Conservation (phyloP, 1,140 invertebrate species). For the Sesamia nonagrioides region DNA sequence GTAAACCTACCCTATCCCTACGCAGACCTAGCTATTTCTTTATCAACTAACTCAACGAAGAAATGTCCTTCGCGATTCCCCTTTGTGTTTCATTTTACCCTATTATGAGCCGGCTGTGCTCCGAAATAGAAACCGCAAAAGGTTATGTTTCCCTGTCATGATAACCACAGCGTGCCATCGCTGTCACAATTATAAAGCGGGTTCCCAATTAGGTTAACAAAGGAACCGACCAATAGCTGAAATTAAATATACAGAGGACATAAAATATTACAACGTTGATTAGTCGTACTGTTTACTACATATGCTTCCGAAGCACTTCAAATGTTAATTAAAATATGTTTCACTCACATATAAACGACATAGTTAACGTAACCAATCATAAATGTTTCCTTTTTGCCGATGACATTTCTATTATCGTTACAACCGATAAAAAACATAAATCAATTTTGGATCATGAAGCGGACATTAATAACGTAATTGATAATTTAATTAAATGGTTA, state of each 20-base stretch:
- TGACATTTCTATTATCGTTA: too few species aligned
- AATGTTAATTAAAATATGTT: conserved; percentile 17
- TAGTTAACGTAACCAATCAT: too few species aligned
- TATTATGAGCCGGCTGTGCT: conserved; percentile 12
- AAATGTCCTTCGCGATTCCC: conserved; percentile 38
- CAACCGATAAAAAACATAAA: too few species aligned
- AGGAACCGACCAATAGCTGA: conserved; percentile 20
- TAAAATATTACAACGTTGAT: conserved; percentile 17
- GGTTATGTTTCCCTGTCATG: conserved; percentile 40
- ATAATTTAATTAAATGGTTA: too few species aligned
- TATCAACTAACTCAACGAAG: conserved; percentile 33
- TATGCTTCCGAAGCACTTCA: background rate
- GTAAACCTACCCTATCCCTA: conserved; percentile 6
- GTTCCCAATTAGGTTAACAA: conserved; percentile 45
- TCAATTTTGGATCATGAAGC: too few species aligned
- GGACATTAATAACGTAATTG: too few species aligned
- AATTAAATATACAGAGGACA: conserved; percentile 34
- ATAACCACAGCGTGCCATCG: conserved; percentile 39
- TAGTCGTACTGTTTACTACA: background rate
- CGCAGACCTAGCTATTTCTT: conserved; percentile 19
- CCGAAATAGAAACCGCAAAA: conserved; percentile 44
- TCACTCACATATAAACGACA: background rate
- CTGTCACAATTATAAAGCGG: conserved; percentile 45
- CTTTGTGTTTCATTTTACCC: conserved; percentile 35
- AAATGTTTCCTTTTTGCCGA: too few species aligned